phyloP scores from a whole-genome alignment of 2,113 vertebrate species.

The Lamprotornis superbus region DNA sequence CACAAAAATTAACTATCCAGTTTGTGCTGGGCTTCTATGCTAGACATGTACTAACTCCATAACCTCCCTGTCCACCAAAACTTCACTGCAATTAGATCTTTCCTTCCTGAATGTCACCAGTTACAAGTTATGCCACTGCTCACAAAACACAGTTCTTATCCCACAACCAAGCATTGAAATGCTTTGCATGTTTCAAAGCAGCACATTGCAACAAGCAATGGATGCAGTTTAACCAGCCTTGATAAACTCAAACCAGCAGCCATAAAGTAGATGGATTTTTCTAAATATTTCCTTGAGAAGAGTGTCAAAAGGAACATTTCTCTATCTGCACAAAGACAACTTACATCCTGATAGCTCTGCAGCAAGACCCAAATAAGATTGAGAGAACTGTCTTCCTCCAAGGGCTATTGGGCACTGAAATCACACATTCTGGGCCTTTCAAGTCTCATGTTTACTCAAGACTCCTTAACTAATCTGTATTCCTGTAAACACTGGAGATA shows the following conservation, averaged over 20 bases:
- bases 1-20: background rate
- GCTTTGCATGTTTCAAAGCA: background rate
- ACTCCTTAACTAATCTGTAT: background rate
- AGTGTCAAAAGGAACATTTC: background rate
- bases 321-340: background rate
- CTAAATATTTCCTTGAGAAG: background rate
- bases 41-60: background rate
- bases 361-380: fast-evolving
- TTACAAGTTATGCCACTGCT: background rate
- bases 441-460: background rate
- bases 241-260: background rate
- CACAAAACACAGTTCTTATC: background rate
- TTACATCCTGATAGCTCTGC: background rate
- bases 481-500: background rate
- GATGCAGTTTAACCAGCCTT: background rate
- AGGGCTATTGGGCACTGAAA: background rate
- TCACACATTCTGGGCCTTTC: background rate
- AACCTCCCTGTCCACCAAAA: background rate
- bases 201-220: background rate
- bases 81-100: background rate
- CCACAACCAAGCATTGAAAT: background rate
- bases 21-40: background rate
- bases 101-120: background rate
- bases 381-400: background rate
- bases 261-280: background rate